Base-by-base conservation (phyloP, 2,113 vertebrate species). In the Bufo bufo region DNA sequence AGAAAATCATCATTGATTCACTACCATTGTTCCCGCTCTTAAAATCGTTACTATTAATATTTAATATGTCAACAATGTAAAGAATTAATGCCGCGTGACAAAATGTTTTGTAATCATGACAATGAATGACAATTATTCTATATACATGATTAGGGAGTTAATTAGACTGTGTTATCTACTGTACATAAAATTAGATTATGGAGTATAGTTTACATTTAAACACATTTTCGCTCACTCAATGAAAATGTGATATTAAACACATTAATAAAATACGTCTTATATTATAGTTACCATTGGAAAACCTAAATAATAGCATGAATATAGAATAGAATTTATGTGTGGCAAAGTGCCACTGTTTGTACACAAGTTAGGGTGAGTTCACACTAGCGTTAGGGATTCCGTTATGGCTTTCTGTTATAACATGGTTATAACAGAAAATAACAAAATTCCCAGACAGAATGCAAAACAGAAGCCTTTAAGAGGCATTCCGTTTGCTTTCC, bases 101-200 rank as follows among this genome's bases (percentile, higher is more conserved):
- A 85, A 77, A 77, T 75, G 72, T 77, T 85, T 85, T 85, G 56
- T 50, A 85, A 61, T 85, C 56, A 85, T 61, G 56, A 63, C 56
- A 77, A 85, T 77, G 71, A 50, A 49, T 20, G 72, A 74, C 72
- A 77, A 77, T 85, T 77, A 77, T 77, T 61, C 71, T 61, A 47
- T 75, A 72, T 85, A 85, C 72, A 85, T 61, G 72, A 85, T 85
- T 85, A 85, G 84, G 56, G 52, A 77, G 77, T 85, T 85, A 77
- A 85, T 77, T 72, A 85, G 84, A 59, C 56, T 75, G 66, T 59
- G 71, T 85, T 85, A 85, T 85, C 72, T 85, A 50, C 72, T 75
- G 71, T 75, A 75, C 7, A 12, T 63, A 85, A 63, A 74, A 85
- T 58, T 77, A 49, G 33, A 85, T 77, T 85, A 77, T 75, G 49